phyloP scores from a whole-genome alignment of 92 coral and sea anemone species.

The Desmophyllum pertusum region DNA sequence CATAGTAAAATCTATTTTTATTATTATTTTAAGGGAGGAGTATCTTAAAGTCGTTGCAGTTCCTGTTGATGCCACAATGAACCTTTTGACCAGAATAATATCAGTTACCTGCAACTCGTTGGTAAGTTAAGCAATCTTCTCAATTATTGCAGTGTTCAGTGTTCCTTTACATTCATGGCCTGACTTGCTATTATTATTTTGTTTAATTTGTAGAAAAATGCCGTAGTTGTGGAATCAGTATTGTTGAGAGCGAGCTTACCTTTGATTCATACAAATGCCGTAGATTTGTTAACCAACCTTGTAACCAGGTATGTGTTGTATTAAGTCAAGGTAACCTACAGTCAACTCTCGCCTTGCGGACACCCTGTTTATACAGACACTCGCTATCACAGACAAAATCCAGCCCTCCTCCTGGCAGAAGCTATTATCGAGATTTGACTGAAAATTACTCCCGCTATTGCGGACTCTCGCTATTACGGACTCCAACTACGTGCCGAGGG shows the following conservation, averaged over 20 bases:
- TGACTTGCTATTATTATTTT: not conserved
- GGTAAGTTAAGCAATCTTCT: conserved; percentile 41
- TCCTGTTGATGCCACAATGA: conserved; percentile 59
- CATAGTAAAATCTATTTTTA: too few relatives aligned
- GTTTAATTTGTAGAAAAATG: conserved; percentile 44
- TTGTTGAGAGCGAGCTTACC: conserved; percentile 69
- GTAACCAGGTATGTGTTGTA: conserved; percentile 12
- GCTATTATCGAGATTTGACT: too few relatives aligned
- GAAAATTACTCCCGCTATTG: too few relatives aligned
- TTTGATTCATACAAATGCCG: conserved; percentile 55
- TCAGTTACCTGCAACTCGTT: conserved; percentile 60
- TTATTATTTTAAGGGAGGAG: conserved; percentile 42
- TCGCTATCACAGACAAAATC: too few relatives aligned
- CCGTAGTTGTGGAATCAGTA: conserved; percentile 71
- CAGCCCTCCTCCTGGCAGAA: too few relatives aligned
- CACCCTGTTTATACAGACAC: too few relatives aligned
- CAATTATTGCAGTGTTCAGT: not conserved
- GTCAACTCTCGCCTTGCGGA: too few relatives aligned
- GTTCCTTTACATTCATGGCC: too few relatives aligned
- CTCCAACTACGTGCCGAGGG: too few relatives aligned
- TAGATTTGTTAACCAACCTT: conserved; percentile 23
- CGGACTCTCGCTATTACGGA: too few relatives aligned
- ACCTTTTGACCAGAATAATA: conserved; percentile 54
- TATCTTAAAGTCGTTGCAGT: conserved; percentile 57
- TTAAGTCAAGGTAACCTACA: too few relatives aligned